Base-by-base conservation (phyloP, 2,797 vertebrate species). In the Rhynchonycteris naso region DNA sequence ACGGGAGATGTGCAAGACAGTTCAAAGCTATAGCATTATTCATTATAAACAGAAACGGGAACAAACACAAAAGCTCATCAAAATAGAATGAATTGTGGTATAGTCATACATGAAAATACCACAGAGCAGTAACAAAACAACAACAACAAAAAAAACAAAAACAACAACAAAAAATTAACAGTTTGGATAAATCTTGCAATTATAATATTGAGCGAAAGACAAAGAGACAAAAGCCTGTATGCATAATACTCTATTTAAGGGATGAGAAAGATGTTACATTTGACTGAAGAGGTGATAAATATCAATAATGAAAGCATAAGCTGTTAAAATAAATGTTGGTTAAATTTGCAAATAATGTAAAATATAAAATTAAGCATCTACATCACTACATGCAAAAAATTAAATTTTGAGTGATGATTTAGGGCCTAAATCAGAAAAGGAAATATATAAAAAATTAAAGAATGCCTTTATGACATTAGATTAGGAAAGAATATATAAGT, bases 361-460 rank as follows among this genome's bases (percentile, higher is more conserved):
- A 52, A 47, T 66, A 54, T 43, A 56, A 81, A 72, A 58, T 74
- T 88, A 83, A 18, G 15, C 35, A 50, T 75, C 50, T 88, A 38
- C 1, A 30, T 52, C 14, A 59, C 38, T 68, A 19, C 10, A 75
- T 66, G 68, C 14, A 35, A 24, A 58, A 52, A 33, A 88, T 50
- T 88, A 54, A 66, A 79, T 59, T 75, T 69, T 54, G 56, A 47
- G 52, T 59, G 30, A n/a, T 2, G 30, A 81, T 28, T 81, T 88
- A 68, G 11, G 30, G 47, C 24, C 14, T 35, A 89, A 68, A 50
- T 76, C 18, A 47, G 38, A 68, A 88, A 88, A 75, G 24, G 7
- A 93, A 93, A 81, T 59, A 88, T 13, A 54, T 14, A 33, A 19
- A 79, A 38, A 72, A 81, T 93, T 65, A 81, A 16, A 93, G 33